Evolutionary conservation across 2,113 vertebrate genomes (phyloP), one percentile per base, ranked within the genome.

Genomic region (Scortum barcoo): DNA sequence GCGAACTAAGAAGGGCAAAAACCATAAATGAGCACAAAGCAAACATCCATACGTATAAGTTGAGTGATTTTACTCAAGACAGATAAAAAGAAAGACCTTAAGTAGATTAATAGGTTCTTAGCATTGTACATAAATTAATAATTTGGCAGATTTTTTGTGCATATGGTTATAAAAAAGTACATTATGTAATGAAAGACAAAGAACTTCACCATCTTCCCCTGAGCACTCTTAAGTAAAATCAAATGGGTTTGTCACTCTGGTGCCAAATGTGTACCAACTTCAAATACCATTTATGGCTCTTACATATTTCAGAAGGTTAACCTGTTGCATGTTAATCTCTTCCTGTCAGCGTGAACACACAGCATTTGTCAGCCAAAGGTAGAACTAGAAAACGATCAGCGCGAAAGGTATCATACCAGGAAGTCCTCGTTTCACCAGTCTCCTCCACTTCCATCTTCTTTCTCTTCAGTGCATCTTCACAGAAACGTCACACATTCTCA

Each of bases 401-500:
- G 12, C 14, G 58, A 71, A 44, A 46, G 6, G 28, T 9, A 20
- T 20, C 75, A 42, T 88, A 96, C 95, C 95, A 94, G 93, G 93
- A 95, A 94, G 89, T 91, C 76, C 76, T 86, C 1, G 76, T 62
- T 62, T 93, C 86, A 53, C 77, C 66, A 42, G 77, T 75, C 80
- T 94, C 93, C 81, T 94, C 92, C 73, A 86, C 89, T 74, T 95
- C 95, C 95, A 96, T 95, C 33, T 63, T 69, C 1, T 68, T 50
- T 19, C 30, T 74, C 75, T 71, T 95, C 85, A 95, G 68, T 69
- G 68, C 93, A 94, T 94, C 54, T 40, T 89, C 57, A 83, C 53
- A 78, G 16, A 79, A 20, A 57, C 22, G 7, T 6, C 19, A 48
- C 3, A 46, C 42, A 13, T 65, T 81, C 74, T 68, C 76, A 57